Base-by-base conservation (phyloP, 2,113 vertebrate genomes). In the Prochilodus magdalenae region DNA sequence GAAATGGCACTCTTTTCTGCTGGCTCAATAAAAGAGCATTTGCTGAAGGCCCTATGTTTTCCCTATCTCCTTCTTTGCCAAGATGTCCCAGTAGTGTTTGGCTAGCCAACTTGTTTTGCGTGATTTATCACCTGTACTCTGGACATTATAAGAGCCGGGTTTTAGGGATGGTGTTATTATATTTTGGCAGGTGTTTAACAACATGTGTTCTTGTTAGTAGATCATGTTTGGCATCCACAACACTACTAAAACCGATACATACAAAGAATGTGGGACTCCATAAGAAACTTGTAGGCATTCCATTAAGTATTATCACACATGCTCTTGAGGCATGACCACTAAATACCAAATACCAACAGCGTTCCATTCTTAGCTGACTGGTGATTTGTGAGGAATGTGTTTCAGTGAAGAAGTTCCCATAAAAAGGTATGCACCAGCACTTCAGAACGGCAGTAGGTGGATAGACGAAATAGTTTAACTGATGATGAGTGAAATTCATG, bases 371-470 rank as follows among this genome's bases (percentile, higher is more conserved):
- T 53, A 60, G 33, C 26, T 72, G 77, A 71, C 40, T 63, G 36
- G 4, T 29, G 14, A 80, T 72, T 72, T 80, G 69, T 18, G 15
- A 66, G 63, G 29, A 72, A 72, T 71, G 53, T 47, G 33, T 29
- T 29, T 63, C 3, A 20, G 14, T 60, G 16, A 1, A 44, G 53
- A 14, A 71, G 51, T 59, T 80, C 15, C 26, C 20, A 62, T 27
- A n/a, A 79, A 47, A 0, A 70, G 15, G 1, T 27, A 40, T 60
- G 16, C 29, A 57, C 12, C 29, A 33, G 53, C 4, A 3, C 20
- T 36, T 60, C 20, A 24, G 24, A 60, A 24, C n/a, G 26, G 5
- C 20, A 60, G 5, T 49, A 29, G 12, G 24, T 65, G 30, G 15
- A 18, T 30, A 4, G 11, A 30, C 27, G 18, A 65, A 6, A 14